These are phyloP conservation scores for Sebastes goodei DNA, from an alignment of 2,797 vertebrate species.

Conservation along the genomic window DNA sequence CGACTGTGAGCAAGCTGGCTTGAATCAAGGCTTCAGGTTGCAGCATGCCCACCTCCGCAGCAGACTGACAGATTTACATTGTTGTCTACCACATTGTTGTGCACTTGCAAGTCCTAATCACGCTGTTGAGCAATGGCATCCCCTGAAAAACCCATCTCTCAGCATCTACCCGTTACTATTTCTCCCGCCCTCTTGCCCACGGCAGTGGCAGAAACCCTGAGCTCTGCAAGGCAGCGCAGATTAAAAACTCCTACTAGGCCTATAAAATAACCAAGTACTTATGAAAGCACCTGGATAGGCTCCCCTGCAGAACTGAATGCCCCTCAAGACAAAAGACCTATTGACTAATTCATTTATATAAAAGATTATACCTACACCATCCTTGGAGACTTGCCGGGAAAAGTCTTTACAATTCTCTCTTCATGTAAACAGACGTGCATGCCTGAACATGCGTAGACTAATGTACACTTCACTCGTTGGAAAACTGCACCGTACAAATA, in stretches of 20 bases:
- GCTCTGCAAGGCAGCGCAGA: constrained; percentile 47
- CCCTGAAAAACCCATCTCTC: constrained; percentile 59
- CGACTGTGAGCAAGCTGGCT: constrained; percentile 48
- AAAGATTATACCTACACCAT: constrained; percentile 45
- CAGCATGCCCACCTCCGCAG: constrained; percentile 67
- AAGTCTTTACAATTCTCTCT: constrained; percentile 39
- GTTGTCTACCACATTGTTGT: constrained; percentile 63
- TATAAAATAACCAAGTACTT: constrained; percentile 57
- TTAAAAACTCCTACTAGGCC: constrained; percentile 54
- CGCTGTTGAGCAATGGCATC: constrained; percentile 61
- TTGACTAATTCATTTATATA: constrained; percentile 61
- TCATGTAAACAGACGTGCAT: constrained; percentile 62
- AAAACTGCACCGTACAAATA: constrained; percentile 57
- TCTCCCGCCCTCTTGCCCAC: constrained; percentile 39
- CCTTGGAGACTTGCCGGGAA: constrained; percentile 38
- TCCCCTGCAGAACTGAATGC: constrained; percentile 36
- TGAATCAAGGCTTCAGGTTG: constrained; percentile 68
- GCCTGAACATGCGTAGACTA: constrained; percentile 42
- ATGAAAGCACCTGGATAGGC: constrained; percentile 52
- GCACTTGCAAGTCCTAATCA: constrained; percentile 66
- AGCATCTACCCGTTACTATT: constrained; percentile 50
- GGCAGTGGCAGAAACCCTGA: constrained; percentile 53
- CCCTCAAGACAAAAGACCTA: constrained; percentile 64
- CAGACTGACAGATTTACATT: constrained; percentile 76
- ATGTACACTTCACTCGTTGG: constrained; percentile 35